Percentiles rank a stretch among this genome's conserved stretches.
phyloP scores from a whole-genome alignment of 2,888 invertebrate genomes.

The Limenitis camilla region DNA sequence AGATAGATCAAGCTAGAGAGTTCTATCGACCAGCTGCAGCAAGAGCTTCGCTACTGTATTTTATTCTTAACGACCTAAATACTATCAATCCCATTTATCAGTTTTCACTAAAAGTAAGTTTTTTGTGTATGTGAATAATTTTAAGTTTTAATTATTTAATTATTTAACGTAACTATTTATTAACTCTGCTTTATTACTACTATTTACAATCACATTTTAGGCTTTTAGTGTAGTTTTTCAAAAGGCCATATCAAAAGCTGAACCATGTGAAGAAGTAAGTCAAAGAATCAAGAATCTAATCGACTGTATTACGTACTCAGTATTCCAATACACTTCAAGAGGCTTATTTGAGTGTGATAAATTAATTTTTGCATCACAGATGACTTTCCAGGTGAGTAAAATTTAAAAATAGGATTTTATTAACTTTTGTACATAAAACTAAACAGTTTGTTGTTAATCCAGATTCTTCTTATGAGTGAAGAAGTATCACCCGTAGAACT shows the following conservation, averaged over 20 bases:
- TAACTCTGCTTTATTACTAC: not conserved
- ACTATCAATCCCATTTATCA: slow-evolving; percentile 98
- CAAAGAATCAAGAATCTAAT: slow-evolving; percentile 90
- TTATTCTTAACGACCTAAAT: slow-evolving; percentile 95
- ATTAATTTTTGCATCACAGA: slow-evolving; percentile 95
- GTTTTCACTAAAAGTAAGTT: slow-evolving; percentile 90
- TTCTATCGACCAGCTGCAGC: slow-evolving; percentile 92
- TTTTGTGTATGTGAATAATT: not conserved
- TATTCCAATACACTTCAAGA: slow-evolving; percentile 94
- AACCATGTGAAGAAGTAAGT: slow-evolving; percentile 85
- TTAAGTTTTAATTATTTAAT: not conserved
- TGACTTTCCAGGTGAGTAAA: slow-evolving; percentile 88
- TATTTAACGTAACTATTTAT: not conserved
- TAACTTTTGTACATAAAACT: too few species aligned
- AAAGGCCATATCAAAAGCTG: slow-evolving; percentile 93
- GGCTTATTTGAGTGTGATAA: slow-evolving; percentile 98
- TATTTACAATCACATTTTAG: slow-evolving; percentile 51
- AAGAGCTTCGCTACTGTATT: slow-evolving; percentile 93
- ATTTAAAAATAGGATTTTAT: too few species aligned
- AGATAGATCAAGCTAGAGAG: slow-evolving; percentile 95
- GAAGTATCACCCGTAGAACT: slow-evolving; percentile 89
- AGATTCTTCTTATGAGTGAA: slow-evolving; percentile 90
- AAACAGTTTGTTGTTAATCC: slow-evolving; percentile 7
- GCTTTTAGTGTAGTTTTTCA: slow-evolving; percentile 98
- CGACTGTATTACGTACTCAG: slow-evolving; percentile 94